Percentiles rank a stretch among this genome's conserved stretches.
phyloP scores from a whole-genome alignment of 1,140 invertebrate species.

The Dreissena rostriformis region DNA sequence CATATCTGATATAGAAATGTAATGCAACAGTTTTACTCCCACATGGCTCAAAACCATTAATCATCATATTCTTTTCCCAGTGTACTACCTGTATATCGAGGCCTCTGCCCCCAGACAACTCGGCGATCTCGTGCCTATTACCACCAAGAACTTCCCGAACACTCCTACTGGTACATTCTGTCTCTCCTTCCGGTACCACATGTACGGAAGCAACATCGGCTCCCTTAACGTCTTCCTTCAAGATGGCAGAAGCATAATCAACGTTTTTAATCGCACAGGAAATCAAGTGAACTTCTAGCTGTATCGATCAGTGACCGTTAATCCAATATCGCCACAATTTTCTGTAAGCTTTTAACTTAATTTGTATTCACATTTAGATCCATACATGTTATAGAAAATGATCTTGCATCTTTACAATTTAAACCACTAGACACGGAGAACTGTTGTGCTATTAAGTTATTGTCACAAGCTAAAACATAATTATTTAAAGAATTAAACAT shows the following conservation, averaged over 20 bases:
- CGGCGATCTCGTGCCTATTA: conserved; percentile 72
- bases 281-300: conserved; percentile 75
- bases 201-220: conserved; percentile 85
- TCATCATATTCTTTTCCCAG: conserved; percentile 30
- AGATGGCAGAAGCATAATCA: conserved; percentile 11
- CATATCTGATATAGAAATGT: too few species aligned
- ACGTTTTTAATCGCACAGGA: conserved; percentile 62
- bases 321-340: conserved; percentile 26
- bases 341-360: conserved; percentile 42
- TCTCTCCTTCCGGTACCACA: conserved; percentile 88
- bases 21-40: too few species aligned
- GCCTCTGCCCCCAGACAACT: conserved; percentile 66
- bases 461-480: too few species aligned
- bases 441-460: too few species aligned
- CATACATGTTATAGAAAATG: too few species aligned
- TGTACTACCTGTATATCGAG: conserved; percentile 79
- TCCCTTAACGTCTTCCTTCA: conserved; percentile 71
- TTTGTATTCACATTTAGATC: neutral
- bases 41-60: too few species aligned
- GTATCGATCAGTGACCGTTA: conserved; percentile 63
- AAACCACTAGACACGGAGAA: too few species aligned
- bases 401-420: too few species aligned
- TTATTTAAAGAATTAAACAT: too few species aligned
- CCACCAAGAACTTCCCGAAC: conserved; percentile 58
- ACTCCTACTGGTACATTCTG: conserved; percentile 59